A percentile compares a stretch with the other conserved stretches of the same genome.
These are phyloP conservation scores for Prunella strophiata DNA, from an alignment of 2,797 vertebrate genomes.

Conservation along the genomic window DNA sequence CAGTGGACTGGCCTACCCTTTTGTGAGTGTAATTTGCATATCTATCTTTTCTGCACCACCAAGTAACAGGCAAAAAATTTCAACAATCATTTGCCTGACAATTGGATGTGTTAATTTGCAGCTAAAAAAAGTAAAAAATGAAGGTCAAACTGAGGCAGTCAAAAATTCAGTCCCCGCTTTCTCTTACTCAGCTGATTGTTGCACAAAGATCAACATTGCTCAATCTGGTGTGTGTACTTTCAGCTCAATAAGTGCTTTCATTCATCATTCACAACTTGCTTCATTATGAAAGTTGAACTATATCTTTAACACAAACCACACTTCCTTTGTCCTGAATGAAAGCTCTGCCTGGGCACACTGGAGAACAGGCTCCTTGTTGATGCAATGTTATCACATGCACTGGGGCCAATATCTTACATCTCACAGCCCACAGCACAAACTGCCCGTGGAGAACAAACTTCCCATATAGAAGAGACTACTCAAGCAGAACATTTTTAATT, in stretches of 20 bases:
- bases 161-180: constrained; percentile 30
- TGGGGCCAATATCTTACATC: not conserved
- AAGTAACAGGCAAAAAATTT: not conserved
- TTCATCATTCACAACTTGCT: constrained; percentile 66
- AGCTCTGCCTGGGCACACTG: constrained; percentile 14
- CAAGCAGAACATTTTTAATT: constrained; percentile 20
- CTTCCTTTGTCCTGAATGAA: constrained; percentile 51
- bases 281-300: constrained; percentile 57
- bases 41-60: not conserved
- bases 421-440: constrained; percentile 17
- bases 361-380: constrained; percentile 28
- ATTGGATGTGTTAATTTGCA: constrained; percentile 9
- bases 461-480: not conserved
- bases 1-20: not conserved
- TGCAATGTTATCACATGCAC: constrained; percentile 11
- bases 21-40: not conserved
- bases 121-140: constrained; percentile 37
- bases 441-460: not conserved
- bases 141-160: constrained; percentile 14
- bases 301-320: constrained; percentile 65
- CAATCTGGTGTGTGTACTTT: constrained; percentile 49
- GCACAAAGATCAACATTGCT: constrained; percentile 63
- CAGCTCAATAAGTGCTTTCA: constrained; percentile 57
- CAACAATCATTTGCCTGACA: not conserved
- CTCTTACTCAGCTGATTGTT: constrained; percentile 54